Conservation (phyloP, 1,140 invertebrate species). For the Myzus persicae region DNA sequence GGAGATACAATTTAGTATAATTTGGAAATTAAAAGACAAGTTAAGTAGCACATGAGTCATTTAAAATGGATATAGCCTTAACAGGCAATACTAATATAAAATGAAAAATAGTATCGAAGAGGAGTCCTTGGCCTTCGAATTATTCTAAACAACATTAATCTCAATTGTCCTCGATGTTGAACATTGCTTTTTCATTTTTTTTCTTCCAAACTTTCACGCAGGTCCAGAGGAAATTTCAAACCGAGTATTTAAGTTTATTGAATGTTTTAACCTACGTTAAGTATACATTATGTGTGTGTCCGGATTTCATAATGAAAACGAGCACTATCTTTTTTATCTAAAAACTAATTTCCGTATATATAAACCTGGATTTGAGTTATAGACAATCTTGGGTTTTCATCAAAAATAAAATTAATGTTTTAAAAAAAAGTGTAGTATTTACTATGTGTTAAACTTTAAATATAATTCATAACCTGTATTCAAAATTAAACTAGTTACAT, state of each 20-base stretch:
- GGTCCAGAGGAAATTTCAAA: background rate
- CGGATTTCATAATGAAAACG: background rate
- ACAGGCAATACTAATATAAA: constrained; percentile 46
- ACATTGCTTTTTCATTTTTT: constrained; percentile 25
- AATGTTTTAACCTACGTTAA: background rate
- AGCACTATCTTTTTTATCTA: background rate
- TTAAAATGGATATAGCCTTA: constrained; percentile 44
- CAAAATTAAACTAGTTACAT: too few relatives aligned
- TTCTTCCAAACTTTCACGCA: constrained; percentile 31
- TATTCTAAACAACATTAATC: constrained; percentile 53
- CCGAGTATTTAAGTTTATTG: background rate
- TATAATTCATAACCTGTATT: background rate
- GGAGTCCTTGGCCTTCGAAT: constrained; percentile 53
- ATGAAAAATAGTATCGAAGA: constrained; percentile 45
- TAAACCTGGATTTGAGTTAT: background rate
- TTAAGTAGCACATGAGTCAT: constrained; percentile 38
- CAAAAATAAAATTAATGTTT: background rate
- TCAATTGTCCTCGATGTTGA: constrained; percentile 40
- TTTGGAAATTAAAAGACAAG: constrained; percentile 18
- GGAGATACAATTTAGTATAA: background rate
- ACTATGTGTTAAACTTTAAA: background rate
- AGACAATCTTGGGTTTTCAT: background rate
- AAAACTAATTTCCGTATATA: background rate
- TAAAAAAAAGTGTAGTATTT: background rate
- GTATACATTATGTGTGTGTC: background rate